Evolutionary conservation across 2,797 vertebrate genomes (phyloP).

Genomic region (Chiroxiphia lanceolata): DNA sequence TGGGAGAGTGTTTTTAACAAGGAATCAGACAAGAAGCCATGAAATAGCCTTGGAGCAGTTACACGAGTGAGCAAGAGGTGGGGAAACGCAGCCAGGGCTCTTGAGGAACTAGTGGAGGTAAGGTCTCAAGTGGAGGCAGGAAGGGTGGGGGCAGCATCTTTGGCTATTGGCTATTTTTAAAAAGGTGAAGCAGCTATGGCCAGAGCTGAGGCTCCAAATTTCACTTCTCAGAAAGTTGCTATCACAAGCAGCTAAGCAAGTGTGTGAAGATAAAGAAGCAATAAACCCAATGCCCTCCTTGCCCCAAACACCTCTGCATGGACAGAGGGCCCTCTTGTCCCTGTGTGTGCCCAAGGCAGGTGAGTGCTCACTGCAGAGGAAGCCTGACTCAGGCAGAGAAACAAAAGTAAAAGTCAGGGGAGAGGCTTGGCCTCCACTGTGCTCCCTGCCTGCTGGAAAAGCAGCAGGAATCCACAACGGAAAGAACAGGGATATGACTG

Average conservation of each 20-base stretch:
- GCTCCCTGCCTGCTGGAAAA: background rate
- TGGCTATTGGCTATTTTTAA: background rate
- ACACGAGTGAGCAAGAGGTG: background rate
- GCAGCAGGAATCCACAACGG: background rate
- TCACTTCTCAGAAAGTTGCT: background rate
- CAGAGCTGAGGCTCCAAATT: background rate
- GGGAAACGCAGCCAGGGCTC: background rate
- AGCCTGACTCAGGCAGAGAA: background rate
- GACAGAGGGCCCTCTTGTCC: background rate
- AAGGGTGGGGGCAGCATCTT: background rate
- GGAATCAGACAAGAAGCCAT: background rate
- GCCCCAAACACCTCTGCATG: fast-evolving
- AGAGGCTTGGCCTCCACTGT: background rate
- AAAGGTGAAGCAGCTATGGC: background rate
- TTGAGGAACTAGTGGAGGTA: background rate
- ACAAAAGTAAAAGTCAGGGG: background rate
- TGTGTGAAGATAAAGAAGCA: background rate
- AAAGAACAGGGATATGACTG: background rate
- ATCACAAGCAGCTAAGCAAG: background rate
- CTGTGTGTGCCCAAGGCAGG: background rate
- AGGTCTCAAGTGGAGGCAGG: background rate
- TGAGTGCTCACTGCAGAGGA: background rate
- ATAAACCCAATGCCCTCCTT: background rate
- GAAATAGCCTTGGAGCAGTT: background rate
- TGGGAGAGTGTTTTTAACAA: background rate